phyloP scores from a whole-genome alignment of 2,797 vertebrate genomes.

The Chloroceryle inda region DNA sequence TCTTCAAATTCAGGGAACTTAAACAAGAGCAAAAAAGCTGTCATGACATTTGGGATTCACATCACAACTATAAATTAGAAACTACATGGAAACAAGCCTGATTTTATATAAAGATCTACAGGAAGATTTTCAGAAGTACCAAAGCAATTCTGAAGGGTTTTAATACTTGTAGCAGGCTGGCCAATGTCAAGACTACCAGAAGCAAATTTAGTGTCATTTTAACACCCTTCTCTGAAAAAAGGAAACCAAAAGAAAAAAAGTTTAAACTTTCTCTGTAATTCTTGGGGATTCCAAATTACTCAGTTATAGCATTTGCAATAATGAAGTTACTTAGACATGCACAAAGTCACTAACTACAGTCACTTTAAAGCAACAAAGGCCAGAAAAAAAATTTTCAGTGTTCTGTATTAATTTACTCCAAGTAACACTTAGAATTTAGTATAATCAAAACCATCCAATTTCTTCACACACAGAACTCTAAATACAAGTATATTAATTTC shows the following conservation, averaged over 20 bases:
- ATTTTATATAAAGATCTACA: background rate
- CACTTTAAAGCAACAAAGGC: background rate
- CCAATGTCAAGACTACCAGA: background rate
- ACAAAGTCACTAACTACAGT: background rate
- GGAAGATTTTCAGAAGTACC: background rate
- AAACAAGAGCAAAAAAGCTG: background rate
- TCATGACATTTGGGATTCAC: background rate
- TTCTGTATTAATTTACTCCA: background rate
- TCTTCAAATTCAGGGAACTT: background rate
- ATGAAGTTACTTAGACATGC: background rate
- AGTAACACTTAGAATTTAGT: background rate
- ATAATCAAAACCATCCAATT: background rate
- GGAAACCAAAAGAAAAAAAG: background rate
- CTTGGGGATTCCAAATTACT: background rate
- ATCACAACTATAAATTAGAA: background rate
- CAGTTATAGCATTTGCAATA: background rate
- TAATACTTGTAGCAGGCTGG: background rate
- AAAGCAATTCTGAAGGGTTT: background rate
- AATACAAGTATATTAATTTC: background rate
- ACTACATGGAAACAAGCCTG: background rate
- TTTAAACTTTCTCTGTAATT: background rate
- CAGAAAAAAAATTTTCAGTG: background rate
- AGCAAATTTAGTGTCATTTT: background rate
- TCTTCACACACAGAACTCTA: background rate
- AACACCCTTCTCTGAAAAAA: background rate